Evolutionary conservation across 92 coral and sea anemone genomes (phyloP), one percentile per base, ranked within the genome.

Genomic region (Blastomussa wellsi): DNA sequence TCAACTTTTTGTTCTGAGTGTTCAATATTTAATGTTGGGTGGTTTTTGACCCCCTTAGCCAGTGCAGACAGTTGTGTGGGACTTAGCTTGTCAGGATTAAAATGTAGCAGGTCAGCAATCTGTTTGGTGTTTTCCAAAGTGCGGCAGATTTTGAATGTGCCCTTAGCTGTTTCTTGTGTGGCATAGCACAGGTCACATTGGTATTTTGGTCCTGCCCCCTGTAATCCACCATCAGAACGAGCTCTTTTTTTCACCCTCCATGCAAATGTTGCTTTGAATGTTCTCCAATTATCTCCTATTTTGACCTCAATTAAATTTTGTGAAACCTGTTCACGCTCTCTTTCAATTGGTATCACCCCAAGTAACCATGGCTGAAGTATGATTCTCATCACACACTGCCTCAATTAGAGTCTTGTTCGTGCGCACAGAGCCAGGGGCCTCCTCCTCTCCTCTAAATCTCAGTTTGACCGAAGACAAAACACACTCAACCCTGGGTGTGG

Each of bases 151-250:
- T 67, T 39, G 31, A 85, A 85, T 39, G 76, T 76, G 13, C 83
- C 88, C 44, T 77, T 85, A 35, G 88, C 83, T 22, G 88, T 53
- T 20, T 85, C 83, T 78, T 85, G 88, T 33, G 88, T 85, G 57
- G 88, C 83, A 66, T 85, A 77, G 71, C 88, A 85, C 88, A 85
- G 53, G 83, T 85, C 88, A 36, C 88, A 77, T 7, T 62, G 22
- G 55, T 64, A 85, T 64, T 74, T 28, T 10, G 88, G 77, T 29
- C 88, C 88, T 20, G 88, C 88, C 60, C 89, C 84, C 84, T 79
- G 89, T 42, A 79, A 33, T 12, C 89, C 85, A 55, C 85, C 85
- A 71, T 86, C 85, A 71, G 80, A 66, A 51, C 80, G 59, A 13
- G 85, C 26, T 42, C 73, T n/a, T 51, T 44, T 86, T 85, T 79